Percentiles rank a stretch among this genome's conserved stretches.
These are phyloP conservation scores for Brachionus rotundiformis DNA, from an alignment of 1,140 invertebrate genomes.

Conservation along the genomic window DNA sequence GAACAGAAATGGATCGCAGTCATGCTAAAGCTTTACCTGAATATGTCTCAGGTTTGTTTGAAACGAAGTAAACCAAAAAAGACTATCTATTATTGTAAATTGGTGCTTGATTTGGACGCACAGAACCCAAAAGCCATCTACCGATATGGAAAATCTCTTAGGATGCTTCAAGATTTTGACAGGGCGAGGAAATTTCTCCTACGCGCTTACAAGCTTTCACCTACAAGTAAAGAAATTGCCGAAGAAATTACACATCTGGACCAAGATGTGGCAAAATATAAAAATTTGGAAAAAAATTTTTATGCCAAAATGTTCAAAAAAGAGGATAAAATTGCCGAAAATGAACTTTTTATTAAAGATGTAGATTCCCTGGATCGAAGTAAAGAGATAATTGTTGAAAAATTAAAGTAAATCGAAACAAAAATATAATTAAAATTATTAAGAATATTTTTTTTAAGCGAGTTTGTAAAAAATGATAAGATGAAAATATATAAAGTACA, in stretches of 20 bases:
- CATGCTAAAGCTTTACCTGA: constrained; percentile 33
- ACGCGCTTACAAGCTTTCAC: constrained; percentile 10
- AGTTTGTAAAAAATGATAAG: constrained; percentile 36
- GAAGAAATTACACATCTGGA: constrained; percentile 32
- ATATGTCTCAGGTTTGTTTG: constrained; percentile 49
- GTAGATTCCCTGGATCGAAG: not conserved
- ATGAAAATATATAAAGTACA: constrained; percentile 34
- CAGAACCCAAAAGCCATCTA: constrained; percentile 46
- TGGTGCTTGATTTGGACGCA: constrained; percentile 3
- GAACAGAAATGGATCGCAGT: not conserved
- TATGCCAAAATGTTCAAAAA: constrained; percentile 44
- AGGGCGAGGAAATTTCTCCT: not conserved
- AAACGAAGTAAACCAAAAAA: constrained; percentile 26
- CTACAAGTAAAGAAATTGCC: constrained; percentile 3
- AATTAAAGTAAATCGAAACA: constrained; percentile 43
- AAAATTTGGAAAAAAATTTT: constrained; percentile 43
- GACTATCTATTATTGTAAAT: constrained; percentile 42
- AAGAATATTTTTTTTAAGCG: not conserved
- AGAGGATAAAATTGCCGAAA: not conserved
- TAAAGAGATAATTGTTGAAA: constrained; percentile 26
- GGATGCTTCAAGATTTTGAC: constrained; percentile 47
- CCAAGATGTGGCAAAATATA: constrained; percentile 42
- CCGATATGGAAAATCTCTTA: constrained; percentile 34
- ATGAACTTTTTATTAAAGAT: not conserved
- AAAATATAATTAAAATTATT: not conserved